Percentiles rank a stretch among this genome's conserved stretches.
These are phyloP conservation scores for Athene noctua DNA, from an alignment of 2,113 vertebrate genomes.

Conservation along the genomic window DNA sequence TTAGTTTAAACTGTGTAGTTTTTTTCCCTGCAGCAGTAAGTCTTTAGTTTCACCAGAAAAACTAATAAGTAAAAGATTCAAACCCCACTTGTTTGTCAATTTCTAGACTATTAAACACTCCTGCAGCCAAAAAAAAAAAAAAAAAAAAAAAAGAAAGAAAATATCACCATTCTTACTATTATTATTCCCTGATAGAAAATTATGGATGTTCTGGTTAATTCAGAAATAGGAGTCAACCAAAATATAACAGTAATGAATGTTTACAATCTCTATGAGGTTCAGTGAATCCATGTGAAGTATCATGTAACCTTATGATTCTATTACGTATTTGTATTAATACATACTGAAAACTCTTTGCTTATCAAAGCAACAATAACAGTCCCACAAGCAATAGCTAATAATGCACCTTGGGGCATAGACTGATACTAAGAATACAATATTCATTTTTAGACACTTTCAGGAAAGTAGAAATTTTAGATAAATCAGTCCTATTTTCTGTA, in stretches of 20 bases:
- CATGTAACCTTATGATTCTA: neutral
- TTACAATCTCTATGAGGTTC: neutral
- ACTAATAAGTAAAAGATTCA: neutral
- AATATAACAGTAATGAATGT: neutral
- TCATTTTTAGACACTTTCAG: neutral
- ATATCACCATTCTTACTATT: neutral
- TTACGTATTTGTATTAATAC: conserved; percentile 10
- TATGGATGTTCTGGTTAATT: neutral
- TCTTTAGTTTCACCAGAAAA: neutral
- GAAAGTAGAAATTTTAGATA: neutral
- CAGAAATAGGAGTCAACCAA: neutral
- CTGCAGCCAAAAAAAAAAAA: neutral
- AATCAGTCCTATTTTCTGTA: neutral
- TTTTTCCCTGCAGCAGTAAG: neutral
- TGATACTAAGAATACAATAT: neutral
- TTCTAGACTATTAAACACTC: neutral
- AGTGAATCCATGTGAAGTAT: neutral
- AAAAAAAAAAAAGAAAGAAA: neutral
- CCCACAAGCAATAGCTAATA: neutral
- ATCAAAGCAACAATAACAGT: neutral
- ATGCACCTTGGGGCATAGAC: neutral
- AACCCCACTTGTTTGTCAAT: neutral
- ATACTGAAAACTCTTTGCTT: conserved; percentile 26
- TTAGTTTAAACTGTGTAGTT: neutral
- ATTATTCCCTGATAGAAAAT: neutral